Percentiles rank a stretch among this genome's conserved stretches.
phyloP scores from a whole-genome alignment of 2,797 vertebrate genomes.

The Ispidina picta region DNA sequence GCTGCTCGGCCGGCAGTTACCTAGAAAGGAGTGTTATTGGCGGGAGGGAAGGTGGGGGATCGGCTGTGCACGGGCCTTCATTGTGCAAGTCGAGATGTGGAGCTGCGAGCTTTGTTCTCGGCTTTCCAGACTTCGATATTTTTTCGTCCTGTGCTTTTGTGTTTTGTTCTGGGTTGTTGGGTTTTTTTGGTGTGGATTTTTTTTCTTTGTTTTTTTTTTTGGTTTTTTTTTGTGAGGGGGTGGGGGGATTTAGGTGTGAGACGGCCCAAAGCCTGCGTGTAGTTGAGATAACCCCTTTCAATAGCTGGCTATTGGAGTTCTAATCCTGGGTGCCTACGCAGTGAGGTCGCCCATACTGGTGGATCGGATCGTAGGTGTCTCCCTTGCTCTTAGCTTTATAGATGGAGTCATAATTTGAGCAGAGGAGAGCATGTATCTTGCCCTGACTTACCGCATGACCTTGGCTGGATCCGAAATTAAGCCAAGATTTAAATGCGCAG shows the following conservation, averaged over 20 bases:
- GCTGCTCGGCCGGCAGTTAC: background rate
- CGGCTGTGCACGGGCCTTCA: background rate
- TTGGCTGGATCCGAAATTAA: background rate
- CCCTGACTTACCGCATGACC: background rate
- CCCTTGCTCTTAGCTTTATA: background rate
- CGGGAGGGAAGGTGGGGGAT: background rate
- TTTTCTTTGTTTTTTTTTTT: background rate
- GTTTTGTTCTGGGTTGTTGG: background rate
- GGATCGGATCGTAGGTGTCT: background rate
- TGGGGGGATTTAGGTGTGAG: background rate
- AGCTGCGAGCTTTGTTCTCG: conserved; percentile 54
- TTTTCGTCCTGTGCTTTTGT: fast-evolving
- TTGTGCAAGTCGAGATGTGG: conserved; percentile 5
- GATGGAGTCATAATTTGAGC: background rate
- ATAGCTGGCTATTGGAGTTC: fast-evolving
- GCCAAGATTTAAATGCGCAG: background rate
- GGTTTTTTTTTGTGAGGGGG: background rate
- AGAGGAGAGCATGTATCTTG: background rate
- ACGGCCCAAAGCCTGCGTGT: fast-evolving
- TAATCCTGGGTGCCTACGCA: fast-evolving
- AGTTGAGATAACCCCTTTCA: background rate
- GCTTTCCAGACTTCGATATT: background rate
- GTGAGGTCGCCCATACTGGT: background rate
- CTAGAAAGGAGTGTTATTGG: background rate
- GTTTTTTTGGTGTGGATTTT: background rate